Percentiles rank a stretch among this genome's conserved stretches.
These are phyloP conservation scores for Pterobdella sp. DNA, from an alignment of 2,888 invertebrate genomes.

Conservation along the genomic window DNA sequence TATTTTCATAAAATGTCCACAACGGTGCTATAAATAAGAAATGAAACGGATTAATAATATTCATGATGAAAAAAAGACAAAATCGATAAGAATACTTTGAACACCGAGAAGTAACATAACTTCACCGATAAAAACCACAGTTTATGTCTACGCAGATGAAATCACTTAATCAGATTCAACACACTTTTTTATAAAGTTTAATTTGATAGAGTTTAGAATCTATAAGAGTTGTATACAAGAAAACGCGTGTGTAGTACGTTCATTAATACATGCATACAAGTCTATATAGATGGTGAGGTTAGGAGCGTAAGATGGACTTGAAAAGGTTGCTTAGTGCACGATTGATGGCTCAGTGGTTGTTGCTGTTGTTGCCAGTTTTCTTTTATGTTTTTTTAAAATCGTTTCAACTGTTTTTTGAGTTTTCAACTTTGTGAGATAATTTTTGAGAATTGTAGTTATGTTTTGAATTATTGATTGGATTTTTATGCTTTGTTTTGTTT, in stretches of 20 bases:
- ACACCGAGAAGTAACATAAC: too few species aligned
- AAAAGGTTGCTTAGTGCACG: conserved; percentile 6
- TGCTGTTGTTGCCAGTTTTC: background rate
- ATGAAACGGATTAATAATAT: conserved; percentile 9
- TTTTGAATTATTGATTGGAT: too few species aligned
- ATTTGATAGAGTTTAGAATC: too few species aligned
- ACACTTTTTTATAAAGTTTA: too few species aligned
- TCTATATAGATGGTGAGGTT: background rate
- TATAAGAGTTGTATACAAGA: too few species aligned
- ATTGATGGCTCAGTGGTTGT: background rate
- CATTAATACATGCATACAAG: background rate
- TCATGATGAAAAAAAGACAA: background rate
- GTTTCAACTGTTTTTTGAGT: background rate
- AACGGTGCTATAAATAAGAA: background rate
- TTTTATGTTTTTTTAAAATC: background rate
- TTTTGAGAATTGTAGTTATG: too few species aligned
- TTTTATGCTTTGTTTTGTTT: too few species aligned
- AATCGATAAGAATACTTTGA: too few species aligned
- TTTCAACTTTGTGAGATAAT: too few species aligned
- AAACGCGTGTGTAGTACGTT: background rate
- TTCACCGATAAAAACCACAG: too few species aligned
- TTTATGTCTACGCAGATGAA: too few species aligned
- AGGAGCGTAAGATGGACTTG: background rate
- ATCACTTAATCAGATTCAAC: too few species aligned
- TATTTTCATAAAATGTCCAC: conserved; percentile 7